These are phyloP conservation scores for Macrobrachium rosenbergii DNA, from an alignment of 1,140 invertebrate species.

Conservation along the genomic window DNA sequence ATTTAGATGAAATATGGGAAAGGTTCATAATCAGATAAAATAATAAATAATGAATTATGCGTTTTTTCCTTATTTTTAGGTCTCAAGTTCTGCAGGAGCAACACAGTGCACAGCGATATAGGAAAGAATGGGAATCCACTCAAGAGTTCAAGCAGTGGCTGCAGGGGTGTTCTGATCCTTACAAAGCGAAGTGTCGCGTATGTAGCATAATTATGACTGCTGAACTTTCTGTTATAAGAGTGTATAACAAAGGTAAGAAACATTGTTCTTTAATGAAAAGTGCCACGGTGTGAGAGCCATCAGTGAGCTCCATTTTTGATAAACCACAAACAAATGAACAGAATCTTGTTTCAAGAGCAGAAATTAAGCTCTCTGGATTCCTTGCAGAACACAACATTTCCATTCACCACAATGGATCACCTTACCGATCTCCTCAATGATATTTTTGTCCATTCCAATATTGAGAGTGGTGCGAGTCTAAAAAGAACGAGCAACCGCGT, in stretches of 20 bases:
- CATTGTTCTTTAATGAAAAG: not conserved
- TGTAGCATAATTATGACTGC: conserved; percentile 8
- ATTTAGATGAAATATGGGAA: too few relatives aligned
- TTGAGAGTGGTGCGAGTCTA: not conserved
- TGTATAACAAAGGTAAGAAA: conserved; percentile 20
- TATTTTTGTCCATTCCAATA: conserved; percentile 14
- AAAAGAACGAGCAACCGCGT: not conserved
- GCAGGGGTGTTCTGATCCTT: not conserved
- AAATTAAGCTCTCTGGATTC: conserved; percentile 19
- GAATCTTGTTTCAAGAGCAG: conserved; percentile 13
- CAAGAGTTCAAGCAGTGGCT: conserved; percentile 13
- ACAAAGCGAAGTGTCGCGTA: conserved; percentile 18
- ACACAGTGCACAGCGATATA: not conserved
- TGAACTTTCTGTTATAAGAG: conserved; percentile 2
- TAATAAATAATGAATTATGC: too few relatives aligned
- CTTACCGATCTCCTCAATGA: conserved; percentile 5
- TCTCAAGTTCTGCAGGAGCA: too few relatives aligned
- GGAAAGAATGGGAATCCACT: conserved; percentile 21
- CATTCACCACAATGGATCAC: not conserved
- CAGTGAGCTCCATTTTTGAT: not conserved
- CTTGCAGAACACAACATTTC: conserved; percentile 22
- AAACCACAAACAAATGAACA: not conserved
- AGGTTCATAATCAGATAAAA: too few relatives aligned
- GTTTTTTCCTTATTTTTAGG: too few relatives aligned
- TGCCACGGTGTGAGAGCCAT: not conserved